Conservation (phyloP, 2,113 vertebrate genomes). For the Nyctibius bracteatus region DNA sequence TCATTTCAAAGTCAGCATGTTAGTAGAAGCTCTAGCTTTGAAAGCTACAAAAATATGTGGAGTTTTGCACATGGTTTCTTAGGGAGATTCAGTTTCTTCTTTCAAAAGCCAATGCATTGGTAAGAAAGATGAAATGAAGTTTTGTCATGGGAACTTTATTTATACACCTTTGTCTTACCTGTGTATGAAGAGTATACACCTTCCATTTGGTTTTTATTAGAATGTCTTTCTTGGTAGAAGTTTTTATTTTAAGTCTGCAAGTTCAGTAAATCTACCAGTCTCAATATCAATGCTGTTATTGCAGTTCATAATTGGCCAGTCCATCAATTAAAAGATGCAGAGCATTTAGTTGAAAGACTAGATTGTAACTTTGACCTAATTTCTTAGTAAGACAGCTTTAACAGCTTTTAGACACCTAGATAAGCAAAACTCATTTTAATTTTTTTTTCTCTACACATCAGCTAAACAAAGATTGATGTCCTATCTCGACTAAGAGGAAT, state of each 20-base stretch:
- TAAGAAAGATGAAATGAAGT: background rate
- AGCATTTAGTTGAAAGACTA: background rate
- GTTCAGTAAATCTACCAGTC: background rate
- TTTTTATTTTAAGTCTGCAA: background rate
- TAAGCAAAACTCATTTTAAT: background rate
- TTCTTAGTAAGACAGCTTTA: background rate
- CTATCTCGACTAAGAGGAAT: background rate
- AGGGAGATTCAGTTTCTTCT: background rate
- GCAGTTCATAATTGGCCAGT: background rate
- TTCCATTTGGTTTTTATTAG: background rate
- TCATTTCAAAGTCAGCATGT: background rate
- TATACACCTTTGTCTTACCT: background rate
- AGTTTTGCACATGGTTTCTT: background rate
- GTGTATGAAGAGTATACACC: background rate
- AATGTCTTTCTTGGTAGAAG: background rate
- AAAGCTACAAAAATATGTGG: background rate
- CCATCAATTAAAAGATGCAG: background rate
- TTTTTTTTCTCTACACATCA: background rate
- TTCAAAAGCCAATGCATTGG: background rate
- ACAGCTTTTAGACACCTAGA: background rate
- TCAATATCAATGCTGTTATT: background rate
- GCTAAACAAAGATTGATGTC: background rate
- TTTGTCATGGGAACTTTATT: background rate
- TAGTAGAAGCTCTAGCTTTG: background rate
- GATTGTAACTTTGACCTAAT: background rate